These are phyloP conservation scores for Sisor rabdophorus DNA, from an alignment of 2,113 vertebrate species.

Conservation along the genomic window DNA sequence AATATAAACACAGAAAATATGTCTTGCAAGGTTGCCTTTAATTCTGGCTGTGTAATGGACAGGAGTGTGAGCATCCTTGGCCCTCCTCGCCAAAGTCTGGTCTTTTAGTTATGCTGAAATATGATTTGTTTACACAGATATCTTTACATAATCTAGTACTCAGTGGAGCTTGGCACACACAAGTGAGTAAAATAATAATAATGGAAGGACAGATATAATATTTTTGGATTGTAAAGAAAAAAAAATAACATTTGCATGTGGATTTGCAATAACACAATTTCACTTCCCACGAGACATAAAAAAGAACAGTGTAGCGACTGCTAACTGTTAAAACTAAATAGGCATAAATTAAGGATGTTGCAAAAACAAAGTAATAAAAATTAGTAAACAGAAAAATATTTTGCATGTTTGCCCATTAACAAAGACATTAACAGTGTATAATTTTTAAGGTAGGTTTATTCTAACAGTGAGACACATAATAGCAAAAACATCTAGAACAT, in stretches of 20 bases:
- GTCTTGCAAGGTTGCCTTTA: neutral
- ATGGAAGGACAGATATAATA: neutral
- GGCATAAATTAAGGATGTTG: constrained; percentile 13
- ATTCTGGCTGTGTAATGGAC: neutral
- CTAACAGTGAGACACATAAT: too few species aligned
- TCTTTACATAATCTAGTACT: neutral
- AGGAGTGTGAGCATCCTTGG: constrained; percentile 8
- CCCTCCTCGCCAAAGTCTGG: neutral
- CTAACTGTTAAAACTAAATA: neutral
- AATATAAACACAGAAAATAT: neutral
- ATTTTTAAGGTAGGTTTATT: too few species aligned
- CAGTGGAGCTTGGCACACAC: neutral
- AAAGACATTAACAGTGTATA: too few species aligned
- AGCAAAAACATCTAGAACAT: too few species aligned
- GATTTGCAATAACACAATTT: neutral
- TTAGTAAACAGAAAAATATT: neutral
- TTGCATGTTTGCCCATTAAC: too few species aligned
- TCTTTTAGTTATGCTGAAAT: neutral
- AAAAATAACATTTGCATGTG: constrained; percentile 2
- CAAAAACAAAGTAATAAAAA: constrained; percentile 11
- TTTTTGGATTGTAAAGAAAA: neutral
- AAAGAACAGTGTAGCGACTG: neutral
- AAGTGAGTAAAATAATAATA: neutral
- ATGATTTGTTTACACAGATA: neutral
- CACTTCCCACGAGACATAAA: constrained; percentile 1